These are phyloP conservation scores for Anthoscopus minutus DNA, from an alignment of 2,113 vertebrate species.

Conservation along the genomic window DNA sequence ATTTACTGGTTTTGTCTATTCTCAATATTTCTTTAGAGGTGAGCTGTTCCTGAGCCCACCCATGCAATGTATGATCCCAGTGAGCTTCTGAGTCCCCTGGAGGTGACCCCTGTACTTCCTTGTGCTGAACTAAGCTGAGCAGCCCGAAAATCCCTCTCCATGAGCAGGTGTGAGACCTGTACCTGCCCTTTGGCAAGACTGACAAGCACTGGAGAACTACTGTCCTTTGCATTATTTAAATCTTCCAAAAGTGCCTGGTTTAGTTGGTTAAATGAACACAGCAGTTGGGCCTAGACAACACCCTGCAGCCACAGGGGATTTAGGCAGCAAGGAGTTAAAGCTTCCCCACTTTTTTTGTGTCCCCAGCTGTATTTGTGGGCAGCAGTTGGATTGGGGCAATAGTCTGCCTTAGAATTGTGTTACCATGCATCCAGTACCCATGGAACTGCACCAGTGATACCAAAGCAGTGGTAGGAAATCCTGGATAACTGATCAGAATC, in stretches of 20 bases:
- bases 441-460: background rate
- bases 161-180: background rate
- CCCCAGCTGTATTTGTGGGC: background rate
- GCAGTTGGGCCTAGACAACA: background rate
- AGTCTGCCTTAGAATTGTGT: background rate
- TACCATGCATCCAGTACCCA: rapidly evolving
- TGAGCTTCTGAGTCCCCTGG: background rate
- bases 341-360: background rate
- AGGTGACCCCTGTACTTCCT: background rate
- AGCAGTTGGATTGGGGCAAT: background rate
- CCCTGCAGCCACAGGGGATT: background rate
- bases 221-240: background rate
- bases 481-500: background rate
- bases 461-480: background rate
- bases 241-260: background rate
- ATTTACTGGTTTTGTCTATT: background rate
- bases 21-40: background rate
- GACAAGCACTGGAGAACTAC: background rate
- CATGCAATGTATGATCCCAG: background rate
- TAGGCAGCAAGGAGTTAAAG: background rate
- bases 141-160: background rate
- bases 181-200: background rate
- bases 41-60: background rate
- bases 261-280: background rate
- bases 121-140: background rate